A percentile compares a stretch with the other conserved stretches of the same genome.
Conservation (phyloP, 2,797 vertebrate species). For the Iguana delicatissima region DNA sequence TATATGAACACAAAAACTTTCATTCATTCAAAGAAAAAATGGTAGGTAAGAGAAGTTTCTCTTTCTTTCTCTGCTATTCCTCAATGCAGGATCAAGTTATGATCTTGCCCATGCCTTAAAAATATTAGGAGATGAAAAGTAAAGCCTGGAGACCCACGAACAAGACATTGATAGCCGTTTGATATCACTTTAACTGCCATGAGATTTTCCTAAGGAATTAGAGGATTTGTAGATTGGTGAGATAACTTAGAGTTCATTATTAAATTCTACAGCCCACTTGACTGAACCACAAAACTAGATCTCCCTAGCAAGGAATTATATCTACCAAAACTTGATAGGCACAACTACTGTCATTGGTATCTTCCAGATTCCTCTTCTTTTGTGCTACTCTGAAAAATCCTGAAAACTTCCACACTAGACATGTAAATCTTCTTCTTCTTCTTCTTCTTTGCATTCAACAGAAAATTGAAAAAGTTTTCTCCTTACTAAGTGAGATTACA, state of each 20-base stretch:
- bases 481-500: too few species aligned
- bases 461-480: too few species aligned
- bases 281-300: too few species aligned
- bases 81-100: neutral
- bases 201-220: too few species aligned
- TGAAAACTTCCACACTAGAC: neutral
- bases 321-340: neutral
- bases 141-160: neutral
- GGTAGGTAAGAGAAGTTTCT: neutral
- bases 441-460: too few species aligned
- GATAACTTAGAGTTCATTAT: too few species aligned
- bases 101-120: neutral
- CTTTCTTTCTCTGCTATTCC: neutral
- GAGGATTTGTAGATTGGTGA: too few species aligned
- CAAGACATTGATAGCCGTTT: neutral
- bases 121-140: neutral
- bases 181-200: slow-evolving; percentile 9
- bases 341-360: neutral
- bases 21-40: neutral
- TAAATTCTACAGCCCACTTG: too few species aligned
- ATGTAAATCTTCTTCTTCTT: too few species aligned
- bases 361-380: neutral
- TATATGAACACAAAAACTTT: neutral
- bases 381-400: neutral
- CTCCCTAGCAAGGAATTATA: too few species aligned